A percentile compares a stretch with the other conserved stretches of the same genome.
Conservation (phyloP, 1,140 invertebrate genomes). For the Centruroides sculpturatus region DNA sequence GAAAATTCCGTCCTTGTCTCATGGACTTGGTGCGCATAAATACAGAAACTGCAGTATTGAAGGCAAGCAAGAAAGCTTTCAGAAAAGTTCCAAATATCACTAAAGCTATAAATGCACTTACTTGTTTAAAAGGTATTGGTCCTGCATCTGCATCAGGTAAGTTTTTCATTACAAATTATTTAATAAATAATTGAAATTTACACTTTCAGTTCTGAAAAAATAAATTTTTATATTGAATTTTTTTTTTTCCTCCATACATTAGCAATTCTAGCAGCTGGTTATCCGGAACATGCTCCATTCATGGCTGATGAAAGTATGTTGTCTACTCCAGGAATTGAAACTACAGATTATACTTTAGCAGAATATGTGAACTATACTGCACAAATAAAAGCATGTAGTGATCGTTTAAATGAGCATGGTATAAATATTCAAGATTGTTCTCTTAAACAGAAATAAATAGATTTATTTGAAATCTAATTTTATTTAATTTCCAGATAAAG, state of each 20-base stretch:
- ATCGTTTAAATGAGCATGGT: constrained; percentile 67
- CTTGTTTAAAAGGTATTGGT: constrained; percentile 76
- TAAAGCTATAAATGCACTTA: constrained; percentile 66
- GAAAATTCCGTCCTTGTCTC: constrained; percentile 78
- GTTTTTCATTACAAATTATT: background rate
- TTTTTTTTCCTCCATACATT: background rate
- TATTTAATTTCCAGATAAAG: constrained; percentile 30
- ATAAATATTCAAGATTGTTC: constrained; percentile 14
- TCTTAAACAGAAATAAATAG: background rate
- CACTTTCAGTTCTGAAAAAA: no score
- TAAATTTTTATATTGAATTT: no score
- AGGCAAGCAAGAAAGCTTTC: constrained; percentile 82
- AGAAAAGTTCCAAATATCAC: constrained; percentile 75
- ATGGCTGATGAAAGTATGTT: constrained; percentile 92
- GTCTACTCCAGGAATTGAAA: constrained; percentile 65
- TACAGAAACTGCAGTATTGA: constrained; percentile 71
- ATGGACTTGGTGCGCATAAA: constrained; percentile 86
- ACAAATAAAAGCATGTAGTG: constrained; percentile 63
- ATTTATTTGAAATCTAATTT: background rate
- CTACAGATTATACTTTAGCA: constrained; percentile 84
- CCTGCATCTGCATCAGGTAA: constrained; percentile 74
- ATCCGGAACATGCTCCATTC: constrained; percentile 78
- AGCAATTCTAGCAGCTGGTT: constrained; percentile 55
- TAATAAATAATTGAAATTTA: no score
- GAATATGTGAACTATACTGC: constrained; percentile 90